phyloP scores from a whole-genome alignment of 1,140 invertebrate genomes.

The Bombus sibiricus region DNA sequence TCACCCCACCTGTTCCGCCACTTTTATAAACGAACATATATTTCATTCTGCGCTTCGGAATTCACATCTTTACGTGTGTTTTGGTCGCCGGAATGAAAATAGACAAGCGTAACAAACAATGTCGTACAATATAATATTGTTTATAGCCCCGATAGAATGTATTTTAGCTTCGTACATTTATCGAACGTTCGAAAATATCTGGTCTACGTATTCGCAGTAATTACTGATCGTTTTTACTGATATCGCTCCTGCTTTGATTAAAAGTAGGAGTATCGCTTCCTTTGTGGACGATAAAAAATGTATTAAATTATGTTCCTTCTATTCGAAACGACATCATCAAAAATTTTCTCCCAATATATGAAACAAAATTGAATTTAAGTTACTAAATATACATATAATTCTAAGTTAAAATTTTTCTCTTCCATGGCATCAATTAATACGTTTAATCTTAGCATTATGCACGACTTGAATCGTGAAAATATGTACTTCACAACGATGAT shows the following conservation, averaged over 20 bases:
- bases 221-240: not conserved
- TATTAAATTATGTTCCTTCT: not conserved
- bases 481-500: not conserved
- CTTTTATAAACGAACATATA: conserved; percentile 6
- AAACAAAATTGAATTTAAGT: not conserved
- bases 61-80: not conserved
- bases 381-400: not conserved
- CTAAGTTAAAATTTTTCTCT: not conserved
- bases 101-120: not conserved
- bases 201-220: not conserved
- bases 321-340: not conserved
- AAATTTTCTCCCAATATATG: not conserved
- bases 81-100: not conserved
- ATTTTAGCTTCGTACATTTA: not conserved
- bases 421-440: too few species aligned
- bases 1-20: not conserved
- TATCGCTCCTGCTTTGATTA: not conserved
- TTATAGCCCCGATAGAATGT: not conserved
- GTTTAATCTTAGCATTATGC: not conserved
- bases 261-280: not conserved
- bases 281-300: not conserved
- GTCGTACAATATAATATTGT: not conserved
- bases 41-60: conserved; percentile 8
- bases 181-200: not conserved
- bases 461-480: not conserved